Base-by-base conservation (phyloP, 30 jellyfish, hydroid and myxozoan species). In the Nemopilema nomurai region DNA sequence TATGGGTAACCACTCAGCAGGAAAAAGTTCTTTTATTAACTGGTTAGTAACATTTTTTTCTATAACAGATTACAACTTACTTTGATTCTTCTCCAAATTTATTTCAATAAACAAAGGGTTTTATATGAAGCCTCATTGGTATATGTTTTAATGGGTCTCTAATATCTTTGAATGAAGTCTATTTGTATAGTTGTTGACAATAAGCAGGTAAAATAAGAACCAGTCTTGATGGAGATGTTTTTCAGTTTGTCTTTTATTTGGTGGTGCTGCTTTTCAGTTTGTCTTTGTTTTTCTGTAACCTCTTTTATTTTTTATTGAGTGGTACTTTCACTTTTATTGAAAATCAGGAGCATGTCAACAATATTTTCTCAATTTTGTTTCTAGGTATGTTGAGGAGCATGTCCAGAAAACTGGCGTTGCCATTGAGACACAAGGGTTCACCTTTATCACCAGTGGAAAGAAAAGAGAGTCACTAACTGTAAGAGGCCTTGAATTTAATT, bases 1-100 rank as follows among this genome's bases (percentile, higher is more conserved):
- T 78, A 93, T 93, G 98, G 98, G 98, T 17, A 93, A 93, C 71
- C 98, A 93, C 69, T 93, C 98, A 3, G 98, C 98, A 51, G 98
- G 98, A 69, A 93, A 93, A 77, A 93, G 98, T 71, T 93, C 98
- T 0, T 93, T 93, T 64, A 89, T 93, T 49, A 93, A 93, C 67
- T 93, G 98, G 98, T 92, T 49, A 66, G 85, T 16, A 22, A 25
- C 52, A 16, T 50, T 50, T 21, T 28, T 22, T 74, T 7, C 9
- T 28, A 18, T 63, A 3, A 24, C 72, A 63, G 72, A 63, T n/a
- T n/a, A n/a, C n/a, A n/a, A n/a, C n/a, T n/a, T n/a, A n/a, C n/a
- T n/a, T n/a, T n/a, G n/a, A n/a, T n/a, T 3, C 7, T 63, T 63
- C 18, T 3, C 29, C 72, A 63, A 1, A 18, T 4, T 18, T 24